These are phyloP conservation scores for Microctenopoma lineatum DNA, from an alignment of 2,797 vertebrate genomes.

Conservation along the genomic window DNA sequence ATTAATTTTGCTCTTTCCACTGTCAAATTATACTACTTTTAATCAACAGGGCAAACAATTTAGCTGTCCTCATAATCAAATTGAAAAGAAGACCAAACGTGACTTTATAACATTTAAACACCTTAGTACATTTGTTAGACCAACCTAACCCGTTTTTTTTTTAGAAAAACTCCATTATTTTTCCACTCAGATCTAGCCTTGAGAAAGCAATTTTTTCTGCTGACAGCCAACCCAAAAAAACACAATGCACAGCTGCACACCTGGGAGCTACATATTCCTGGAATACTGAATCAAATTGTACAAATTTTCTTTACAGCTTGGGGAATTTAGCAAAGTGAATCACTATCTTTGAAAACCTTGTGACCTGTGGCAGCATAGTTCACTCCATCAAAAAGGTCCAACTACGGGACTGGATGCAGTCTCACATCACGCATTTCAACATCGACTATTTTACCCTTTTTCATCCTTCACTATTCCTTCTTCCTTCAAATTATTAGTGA, in stretches of 20 bases:
- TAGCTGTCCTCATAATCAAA: neutral
- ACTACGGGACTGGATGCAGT: neutral
- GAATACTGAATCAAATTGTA: neutral
- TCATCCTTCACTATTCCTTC: too few relatives aligned
- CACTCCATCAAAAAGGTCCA: neutral
- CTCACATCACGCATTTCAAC: too few relatives aligned
- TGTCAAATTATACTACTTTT: slow-evolving; percentile 2
- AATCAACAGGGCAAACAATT: neutral
- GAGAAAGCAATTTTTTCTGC: slow-evolving; percentile 26
- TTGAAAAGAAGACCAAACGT: neutral
- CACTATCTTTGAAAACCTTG: neutral
- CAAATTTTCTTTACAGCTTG: neutral
- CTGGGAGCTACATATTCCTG: slow-evolving; percentile 7
- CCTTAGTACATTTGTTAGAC: slow-evolving; percentile 4
- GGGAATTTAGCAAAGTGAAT: neutral
- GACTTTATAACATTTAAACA: neutral
- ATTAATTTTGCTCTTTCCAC: slow-evolving; percentile 26
- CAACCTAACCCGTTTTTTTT: neutral
- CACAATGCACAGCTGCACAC: slow-evolving; percentile 29
- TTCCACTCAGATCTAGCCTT: slow-evolving; percentile 20
- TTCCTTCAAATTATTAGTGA: neutral
- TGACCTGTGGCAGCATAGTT: neutral
- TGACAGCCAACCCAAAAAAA: slow-evolving; percentile 10
- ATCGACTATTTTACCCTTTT: too few relatives aligned
- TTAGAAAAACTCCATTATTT: neutral